These are phyloP conservation scores for Blastomussa wellsi DNA, from an alignment of 92 coral and sea anemone species.

Conservation along the genomic window DNA sequence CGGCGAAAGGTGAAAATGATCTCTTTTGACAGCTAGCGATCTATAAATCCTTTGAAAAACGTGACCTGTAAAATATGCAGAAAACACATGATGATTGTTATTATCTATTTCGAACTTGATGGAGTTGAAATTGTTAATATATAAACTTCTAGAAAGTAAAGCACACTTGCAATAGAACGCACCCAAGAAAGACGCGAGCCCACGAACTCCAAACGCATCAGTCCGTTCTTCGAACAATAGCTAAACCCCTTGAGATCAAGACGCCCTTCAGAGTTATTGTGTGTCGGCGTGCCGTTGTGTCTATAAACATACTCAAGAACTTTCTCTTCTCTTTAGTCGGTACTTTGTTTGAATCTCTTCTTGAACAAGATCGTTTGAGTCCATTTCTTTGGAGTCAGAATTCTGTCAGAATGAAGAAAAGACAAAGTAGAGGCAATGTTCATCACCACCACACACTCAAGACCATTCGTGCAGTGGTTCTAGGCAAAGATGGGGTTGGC, in stretches of 20 bases:
- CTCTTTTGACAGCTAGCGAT: background rate
- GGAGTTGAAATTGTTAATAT: background rate
- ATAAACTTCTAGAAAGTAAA: background rate
- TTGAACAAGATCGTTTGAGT: background rate
- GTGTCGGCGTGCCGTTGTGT: conserved; percentile 8
- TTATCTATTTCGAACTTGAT: background rate
- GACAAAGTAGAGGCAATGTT: conserved; percentile 42
- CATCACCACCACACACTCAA: conserved; percentile 68
- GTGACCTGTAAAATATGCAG: background rate
- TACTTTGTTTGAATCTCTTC: background rate
- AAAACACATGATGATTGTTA: background rate
- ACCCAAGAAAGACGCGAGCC: background rate
- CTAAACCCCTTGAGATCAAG: conserved; percentile 12
- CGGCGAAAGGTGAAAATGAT: background rate
- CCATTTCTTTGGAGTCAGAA: background rate
- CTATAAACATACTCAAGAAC: conserved; percentile 4
- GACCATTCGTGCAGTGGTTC: conserved; percentile 75
- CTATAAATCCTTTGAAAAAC: background rate
- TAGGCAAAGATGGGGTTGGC: conserved; percentile 89
- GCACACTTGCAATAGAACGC: background rate
- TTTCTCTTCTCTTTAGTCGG: background rate
- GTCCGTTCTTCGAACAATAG: background rate
- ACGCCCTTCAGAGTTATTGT: conserved; percentile 3
- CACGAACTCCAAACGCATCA: background rate
- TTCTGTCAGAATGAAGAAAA: conserved; percentile 36